Evolutionary conservation across 2,888 invertebrate species (phyloP), one percentile per base, ranked within the genome.

Genomic region (Drosophila meridiana): DNA sequence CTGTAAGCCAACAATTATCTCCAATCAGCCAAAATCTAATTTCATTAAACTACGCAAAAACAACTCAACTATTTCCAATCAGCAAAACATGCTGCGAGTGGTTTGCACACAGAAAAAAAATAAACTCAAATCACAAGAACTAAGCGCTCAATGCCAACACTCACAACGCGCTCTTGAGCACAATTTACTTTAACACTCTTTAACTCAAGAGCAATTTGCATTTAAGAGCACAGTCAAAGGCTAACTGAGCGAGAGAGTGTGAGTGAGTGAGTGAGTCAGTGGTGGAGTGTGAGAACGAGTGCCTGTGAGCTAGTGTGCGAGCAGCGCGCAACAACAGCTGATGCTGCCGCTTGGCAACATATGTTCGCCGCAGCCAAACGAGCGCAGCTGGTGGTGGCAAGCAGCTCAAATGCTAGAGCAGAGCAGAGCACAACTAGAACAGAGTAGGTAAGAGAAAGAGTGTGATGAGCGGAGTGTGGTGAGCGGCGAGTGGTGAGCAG

Each of bases 271-370:
- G 5, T n/a, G 14, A 0, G 20, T 1, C 32, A 8, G 14, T 8
- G 48, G 14, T 28, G 0, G 43, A 20, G 43, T 26, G 26, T 7
- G 11, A 2, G 4, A n/a, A 4, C 8, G 14, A 7, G 13, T 26
- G 28, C 6, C 3, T 34, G 13, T 34, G 36, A 13, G 36, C 20
- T 20, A 20, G 53, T 38, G 34, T 8, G 50, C 30, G 43, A 26
- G 50, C 45, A 40, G 59, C 48, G 28, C 26, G 9, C 30, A 60
- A 59, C 57, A 76, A 77, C 77, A 78, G 65, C 74, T 73, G 74
- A 72, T 59, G 58, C 43, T 55, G 64, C 62, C 38, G 69, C 71
- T 56, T 43, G 50, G 32, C 66, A 75, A 75, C 76, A 75, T 76
- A 75, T 75, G 75, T 69, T 76, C 61, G 60, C 55, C 62, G 45